A percentile compares a stretch with the other conserved stretches of the same genome.
These are phyloP conservation scores for Punctoribates punctum DNA, from an alignment of 2,888 invertebrate genomes.

Conservation along the genomic window DNA sequence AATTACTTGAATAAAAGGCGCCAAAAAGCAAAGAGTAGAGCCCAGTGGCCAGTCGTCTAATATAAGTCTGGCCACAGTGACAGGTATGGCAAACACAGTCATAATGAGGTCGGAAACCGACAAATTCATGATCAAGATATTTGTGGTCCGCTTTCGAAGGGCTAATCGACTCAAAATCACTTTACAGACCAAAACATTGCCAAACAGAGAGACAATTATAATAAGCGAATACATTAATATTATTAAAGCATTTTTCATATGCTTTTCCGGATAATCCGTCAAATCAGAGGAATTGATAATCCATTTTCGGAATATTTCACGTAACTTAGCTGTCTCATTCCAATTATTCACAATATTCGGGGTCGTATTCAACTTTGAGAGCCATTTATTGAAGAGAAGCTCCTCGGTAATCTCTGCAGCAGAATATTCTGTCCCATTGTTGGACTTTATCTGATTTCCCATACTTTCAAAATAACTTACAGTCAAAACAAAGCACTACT, in stretches of 20 bases:
- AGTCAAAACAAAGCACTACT: too few species aligned
- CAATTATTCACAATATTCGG: neutral
- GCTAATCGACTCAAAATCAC: constrained; percentile 82
- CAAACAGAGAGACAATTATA: constrained; percentile 78
- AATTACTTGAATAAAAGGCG: too few species aligned
- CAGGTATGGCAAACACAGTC: constrained; percentile 84
- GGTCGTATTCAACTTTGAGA: neutral
- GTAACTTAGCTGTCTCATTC: neutral
- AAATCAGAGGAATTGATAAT: too few species aligned
- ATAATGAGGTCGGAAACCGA: constrained; percentile 86
- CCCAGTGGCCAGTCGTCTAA: too few species aligned
- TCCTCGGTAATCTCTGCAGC: too few species aligned
- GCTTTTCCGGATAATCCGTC: constrained; percentile 5
- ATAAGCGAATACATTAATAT: constrained; percentile 74
- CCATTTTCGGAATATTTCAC: too few species aligned
- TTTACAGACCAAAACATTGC: constrained; percentile 80
- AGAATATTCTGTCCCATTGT: too few species aligned
- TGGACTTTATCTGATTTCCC: too few species aligned
- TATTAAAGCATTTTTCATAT: neutral
- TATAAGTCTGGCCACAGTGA: neutral
- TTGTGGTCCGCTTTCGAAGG: constrained; percentile 82
- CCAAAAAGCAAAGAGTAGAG: too few species aligned
- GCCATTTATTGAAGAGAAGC: neutral
- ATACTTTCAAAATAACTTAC: too few species aligned
- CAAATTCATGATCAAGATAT: constrained; percentile 81